phyloP scores from a whole-genome alignment of 1,140 invertebrate genomes.

The Magallana ariakensis region DNA sequence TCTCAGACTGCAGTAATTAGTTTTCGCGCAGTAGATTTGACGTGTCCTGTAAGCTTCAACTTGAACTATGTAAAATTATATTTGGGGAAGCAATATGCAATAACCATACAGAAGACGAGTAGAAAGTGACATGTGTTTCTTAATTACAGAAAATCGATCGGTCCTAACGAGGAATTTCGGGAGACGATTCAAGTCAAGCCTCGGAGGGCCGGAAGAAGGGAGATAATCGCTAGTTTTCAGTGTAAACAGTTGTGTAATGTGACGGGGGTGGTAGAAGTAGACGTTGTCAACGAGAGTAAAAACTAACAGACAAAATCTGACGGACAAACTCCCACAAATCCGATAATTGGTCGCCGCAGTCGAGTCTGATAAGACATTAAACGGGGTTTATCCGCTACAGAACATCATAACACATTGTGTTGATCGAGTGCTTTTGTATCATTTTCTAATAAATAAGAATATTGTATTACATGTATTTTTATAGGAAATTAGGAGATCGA shows the following conservation, averaged over 20 bases:
- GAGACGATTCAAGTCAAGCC: slow-evolving; percentile 72
- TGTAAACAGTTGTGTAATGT: slow-evolving; percentile 75
- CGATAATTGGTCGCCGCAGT: no score
- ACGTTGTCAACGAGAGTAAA: slow-evolving; percentile 64
- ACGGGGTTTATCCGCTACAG: no score
- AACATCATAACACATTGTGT: neutral
- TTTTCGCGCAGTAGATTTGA: neutral
- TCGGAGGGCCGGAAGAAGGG: slow-evolving; percentile 69
- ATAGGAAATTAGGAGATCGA: no score
- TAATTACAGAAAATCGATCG: slow-evolving; percentile 69
- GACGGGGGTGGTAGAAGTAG: slow-evolving; percentile 71
- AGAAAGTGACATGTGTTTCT: slow-evolving; percentile 29
- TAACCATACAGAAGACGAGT: neutral
- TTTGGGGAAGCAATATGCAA: neutral
- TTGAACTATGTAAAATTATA: slow-evolving; percentile 7
- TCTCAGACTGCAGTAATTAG: slow-evolving; percentile 3
- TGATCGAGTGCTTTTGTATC: slow-evolving; percentile 10
- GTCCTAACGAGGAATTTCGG: slow-evolving; percentile 71
- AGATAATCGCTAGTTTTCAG: slow-evolving; percentile 73
- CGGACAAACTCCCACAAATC: no score
- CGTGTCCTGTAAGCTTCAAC: neutral
- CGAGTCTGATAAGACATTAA: no score
- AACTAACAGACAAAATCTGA: neutral
- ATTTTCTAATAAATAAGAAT: neutral
- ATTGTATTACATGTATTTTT: neutral